Conservation (phyloP, 2,113 vertebrate genomes). For the Promerops cafer region DNA sequence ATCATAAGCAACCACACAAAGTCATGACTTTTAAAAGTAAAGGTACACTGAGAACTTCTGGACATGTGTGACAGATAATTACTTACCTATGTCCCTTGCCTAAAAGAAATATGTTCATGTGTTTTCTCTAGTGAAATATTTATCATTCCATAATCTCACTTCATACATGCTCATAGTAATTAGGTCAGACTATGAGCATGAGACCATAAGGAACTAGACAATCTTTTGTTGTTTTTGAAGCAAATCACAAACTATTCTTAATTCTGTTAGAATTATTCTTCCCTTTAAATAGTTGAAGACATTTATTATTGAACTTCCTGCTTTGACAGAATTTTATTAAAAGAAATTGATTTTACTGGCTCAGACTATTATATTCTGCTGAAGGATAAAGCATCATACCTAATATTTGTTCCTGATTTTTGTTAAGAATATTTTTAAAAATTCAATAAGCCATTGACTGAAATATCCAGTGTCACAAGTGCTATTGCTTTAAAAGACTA, state of each 20-base stretch:
- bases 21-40: neutral
- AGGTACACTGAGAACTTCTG: neutral
- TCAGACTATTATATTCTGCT: neutral
- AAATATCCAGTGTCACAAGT: neutral
- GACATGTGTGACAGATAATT: neutral
- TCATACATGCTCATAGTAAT: neutral
- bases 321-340: conserved; percentile 28
- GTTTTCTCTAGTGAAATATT: neutral
- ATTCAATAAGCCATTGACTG: neutral
- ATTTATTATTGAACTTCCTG: conserved; percentile 24
- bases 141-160: neutral
- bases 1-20: neutral
- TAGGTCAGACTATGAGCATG: neutral
- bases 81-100: neutral
- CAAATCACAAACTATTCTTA: neutral
- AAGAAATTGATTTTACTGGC: conserved; percentile 29
- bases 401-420: neutral
- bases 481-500: neutral
- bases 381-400: neutral
- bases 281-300: neutral
- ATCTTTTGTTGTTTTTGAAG: neutral
- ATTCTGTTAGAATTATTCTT: neutral
- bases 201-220: neutral
- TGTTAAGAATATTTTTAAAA: neutral
- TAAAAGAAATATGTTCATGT: neutral